Base-by-base conservation (phyloP, 1,140 invertebrate species). In the Parapsyche elsis region DNA sequence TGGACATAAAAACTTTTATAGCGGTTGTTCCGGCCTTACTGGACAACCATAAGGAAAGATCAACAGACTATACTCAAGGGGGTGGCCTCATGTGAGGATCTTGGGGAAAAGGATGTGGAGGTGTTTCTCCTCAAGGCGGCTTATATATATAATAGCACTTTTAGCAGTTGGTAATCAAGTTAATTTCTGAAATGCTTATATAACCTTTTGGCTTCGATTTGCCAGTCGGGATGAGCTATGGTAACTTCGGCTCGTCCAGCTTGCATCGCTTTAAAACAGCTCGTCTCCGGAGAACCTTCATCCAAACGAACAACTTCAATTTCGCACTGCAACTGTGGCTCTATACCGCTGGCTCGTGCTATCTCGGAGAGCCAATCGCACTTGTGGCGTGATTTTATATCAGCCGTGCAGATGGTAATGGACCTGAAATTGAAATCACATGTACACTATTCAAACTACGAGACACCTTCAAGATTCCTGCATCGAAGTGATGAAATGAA, bases 291-390 rank as follows among this genome's bases (percentile, higher is more conserved):
- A 61, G 4, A 9, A 16, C n/a, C n/a, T 45, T 64, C 64, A 9
- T 64, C 10, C 24, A 30, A 4, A 21, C 14, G 5, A 12, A 9
- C 21, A 19, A 46, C 26, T 21, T 19, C 71, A 4, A 10, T 46
- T 73, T 91, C 84, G 82, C 95, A 96, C 46, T 92, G 90, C 10
- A 96, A 87, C n/a, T 91, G 89, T 0, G 95, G 95, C 78, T 93
- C 90, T 0, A 96, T 87, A 0, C 94, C 93, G 83, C 94, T 92
- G 0, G 93, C 92, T 1, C 90, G 87, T 0, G 92, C 91, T 0
- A 92, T 92, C 84, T 94, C 92, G 81, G 91, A 90, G 82, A 96
- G 84, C 92, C 92, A 94, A 9, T 91, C 89, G 84, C 95, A 96
- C 84, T 96, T 96, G 38, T 90, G 89, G 44, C 91, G 90, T 79